Conservation (phyloP, 2,888 invertebrate species). For the Xanthia icteritia region DNA sequence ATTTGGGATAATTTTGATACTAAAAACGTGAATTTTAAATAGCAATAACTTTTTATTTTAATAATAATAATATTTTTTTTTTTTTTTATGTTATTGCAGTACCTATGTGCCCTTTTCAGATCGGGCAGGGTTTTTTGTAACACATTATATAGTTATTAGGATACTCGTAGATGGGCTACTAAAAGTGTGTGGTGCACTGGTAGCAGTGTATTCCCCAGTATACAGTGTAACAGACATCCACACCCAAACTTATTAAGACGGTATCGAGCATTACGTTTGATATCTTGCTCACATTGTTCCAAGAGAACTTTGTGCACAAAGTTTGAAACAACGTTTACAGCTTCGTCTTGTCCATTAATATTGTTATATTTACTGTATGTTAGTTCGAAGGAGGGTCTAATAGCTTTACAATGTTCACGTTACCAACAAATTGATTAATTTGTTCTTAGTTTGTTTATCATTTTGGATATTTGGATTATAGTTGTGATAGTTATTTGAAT, state of each 20-base stretch:
- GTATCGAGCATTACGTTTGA: slow-evolving; percentile 76
- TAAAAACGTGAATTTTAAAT: no score
- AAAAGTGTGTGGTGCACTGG: no score
- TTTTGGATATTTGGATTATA: not conserved
- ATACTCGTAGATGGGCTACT: no score
- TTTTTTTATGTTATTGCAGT: no score
- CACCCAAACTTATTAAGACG: slow-evolving; percentile 74
- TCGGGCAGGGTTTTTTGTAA: no score
- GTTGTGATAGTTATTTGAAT: not conserved
- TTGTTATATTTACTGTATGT: slow-evolving; percentile 62
- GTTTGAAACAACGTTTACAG: slow-evolving; percentile 73
- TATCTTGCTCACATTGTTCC: slow-evolving; percentile 77
- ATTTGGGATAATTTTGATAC: no score
- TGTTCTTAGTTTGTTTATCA: slow-evolving; percentile 39
- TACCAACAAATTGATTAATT: slow-evolving; percentile 60
- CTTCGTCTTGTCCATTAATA: slow-evolving; percentile 73
- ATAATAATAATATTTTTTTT: no score
- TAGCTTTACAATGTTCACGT: slow-evolving; percentile 55
- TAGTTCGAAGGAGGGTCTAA: slow-evolving; percentile 47
- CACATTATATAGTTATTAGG: no score
- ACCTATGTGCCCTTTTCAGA: no score
- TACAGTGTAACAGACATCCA: slow-evolving; percentile 71
- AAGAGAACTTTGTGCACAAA: slow-evolving; percentile 70
- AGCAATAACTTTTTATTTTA: no score
- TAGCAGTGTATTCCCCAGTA: not conserved